Evolutionary conservation across 2,113 vertebrate genomes (phyloP).

Genomic region (Ovis canadensis): DNA sequence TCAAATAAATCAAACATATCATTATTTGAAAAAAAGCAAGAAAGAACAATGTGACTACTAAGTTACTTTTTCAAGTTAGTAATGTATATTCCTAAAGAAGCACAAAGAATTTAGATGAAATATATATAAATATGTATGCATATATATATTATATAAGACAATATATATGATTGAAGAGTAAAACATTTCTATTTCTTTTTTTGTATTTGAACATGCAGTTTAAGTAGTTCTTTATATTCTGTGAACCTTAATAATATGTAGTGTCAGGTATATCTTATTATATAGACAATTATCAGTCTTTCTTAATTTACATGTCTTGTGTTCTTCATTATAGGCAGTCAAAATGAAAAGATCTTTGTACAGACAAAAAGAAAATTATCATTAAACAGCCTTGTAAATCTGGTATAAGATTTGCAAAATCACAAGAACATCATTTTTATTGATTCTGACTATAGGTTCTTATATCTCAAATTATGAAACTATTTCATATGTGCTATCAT

Average conservation of each 20-base stretch:
- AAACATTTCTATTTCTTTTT: not conserved
- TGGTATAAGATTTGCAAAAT: conserved; percentile 24
- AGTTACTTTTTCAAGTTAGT: not conserved
- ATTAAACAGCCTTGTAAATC: not conserved
- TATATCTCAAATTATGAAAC: conserved; percentile 30
- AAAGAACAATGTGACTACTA: not conserved
- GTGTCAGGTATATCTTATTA: not conserved
- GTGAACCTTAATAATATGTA: not conserved
- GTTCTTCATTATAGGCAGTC: not conserved
- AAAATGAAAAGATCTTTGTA: not conserved
- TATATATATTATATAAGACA: not conserved
- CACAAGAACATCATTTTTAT: conserved; percentile 13
- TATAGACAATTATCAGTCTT: not conserved
- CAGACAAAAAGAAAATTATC: not conserved
- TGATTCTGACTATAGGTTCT: conserved; percentile 1
- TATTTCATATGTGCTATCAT: not conserved
- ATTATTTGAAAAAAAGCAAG: not conserved
- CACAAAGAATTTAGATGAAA: not conserved
- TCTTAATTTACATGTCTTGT: not conserved
- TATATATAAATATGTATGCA: not conserved
- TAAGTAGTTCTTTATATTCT: not conserved
- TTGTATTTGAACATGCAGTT: not conserved
- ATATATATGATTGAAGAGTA: not conserved
- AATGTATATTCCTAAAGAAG: not conserved
- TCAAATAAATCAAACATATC: not conserved